These are phyloP conservation scores for Drosophila anomelani DNA, from an alignment of 2,888 invertebrate genomes.

Conservation along the genomic window DNA sequence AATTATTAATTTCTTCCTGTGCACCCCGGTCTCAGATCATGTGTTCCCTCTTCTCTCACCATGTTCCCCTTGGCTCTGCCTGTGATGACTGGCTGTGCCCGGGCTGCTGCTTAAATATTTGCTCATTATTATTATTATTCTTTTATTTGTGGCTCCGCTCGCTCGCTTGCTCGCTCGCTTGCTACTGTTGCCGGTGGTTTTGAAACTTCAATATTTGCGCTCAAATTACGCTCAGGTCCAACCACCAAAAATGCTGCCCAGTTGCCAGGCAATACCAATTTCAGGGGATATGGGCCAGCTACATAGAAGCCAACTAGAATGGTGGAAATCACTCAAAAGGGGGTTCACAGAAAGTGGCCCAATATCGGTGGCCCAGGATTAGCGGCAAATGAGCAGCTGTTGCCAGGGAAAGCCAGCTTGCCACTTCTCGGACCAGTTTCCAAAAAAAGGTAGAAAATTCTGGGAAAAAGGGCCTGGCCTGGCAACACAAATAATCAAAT, in stretches of 20 bases:
- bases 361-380: conserved; percentile 57
- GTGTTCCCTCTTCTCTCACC: not conserved
- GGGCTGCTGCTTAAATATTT: conserved; percentile 71
- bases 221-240: conserved; percentile 61
- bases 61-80: not conserved
- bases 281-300: not conserved
- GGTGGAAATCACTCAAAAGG: conserved; percentile 13
- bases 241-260: conserved; percentile 49
- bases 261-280: conserved; percentile 22
- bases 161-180: not conserved
- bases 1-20: not conserved
- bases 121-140: conserved; percentile 75
- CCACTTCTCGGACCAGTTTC: not conserved
- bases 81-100: conserved; percentile 8
- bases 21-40: not conserved
- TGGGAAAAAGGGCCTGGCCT: not conserved
- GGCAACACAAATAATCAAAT: conserved; percentile 10
- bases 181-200: conserved; percentile 41
- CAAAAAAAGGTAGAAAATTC: conserved; percentile 11
- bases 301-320: conserved; percentile 4
- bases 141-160: conserved; percentile 61
- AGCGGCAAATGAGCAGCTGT: conserved; percentile 60
- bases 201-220: conserved; percentile 74
- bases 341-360: conserved; percentile 12
- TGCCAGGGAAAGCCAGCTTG: conserved; percentile 12